Evolutionary conservation across 1,140 invertebrate species (phyloP).

Genomic region (Pachypeltis micranthus): DNA sequence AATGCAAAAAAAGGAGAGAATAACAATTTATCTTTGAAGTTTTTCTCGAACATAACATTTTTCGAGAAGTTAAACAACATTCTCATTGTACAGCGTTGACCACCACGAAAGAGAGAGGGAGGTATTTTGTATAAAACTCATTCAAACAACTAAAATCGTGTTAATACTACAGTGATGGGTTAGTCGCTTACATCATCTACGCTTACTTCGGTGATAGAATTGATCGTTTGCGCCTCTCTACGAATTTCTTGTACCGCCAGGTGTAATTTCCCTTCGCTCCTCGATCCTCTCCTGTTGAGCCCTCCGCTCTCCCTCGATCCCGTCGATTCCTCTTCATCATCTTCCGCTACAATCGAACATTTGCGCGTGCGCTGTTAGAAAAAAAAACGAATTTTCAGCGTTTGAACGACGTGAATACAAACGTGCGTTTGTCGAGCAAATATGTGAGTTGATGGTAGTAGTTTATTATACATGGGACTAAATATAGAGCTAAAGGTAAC

Average conservation of each 20-base stretch:
- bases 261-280: constrained; percentile 31
- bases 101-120: no score
- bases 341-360: constrained; percentile 78
- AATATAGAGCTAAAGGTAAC: no score
- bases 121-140: no score
- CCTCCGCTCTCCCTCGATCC: constrained; percentile 25
- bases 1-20: no score
- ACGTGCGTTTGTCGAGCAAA: no score
- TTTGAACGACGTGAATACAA: background rate
- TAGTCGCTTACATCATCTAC: background rate
- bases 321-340: constrained; percentile 57
- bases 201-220: constrained; percentile 34
- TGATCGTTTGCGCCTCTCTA: constrained; percentile 36
- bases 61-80: constrained; percentile 31
- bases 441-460: no score
- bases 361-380: constrained; percentile 54
- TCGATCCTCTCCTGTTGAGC: constrained; percentile 29
- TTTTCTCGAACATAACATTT: no score
- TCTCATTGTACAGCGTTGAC: no score
- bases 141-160: no score
- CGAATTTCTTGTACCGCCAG: constrained; percentile 26
- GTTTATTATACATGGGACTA: no score
- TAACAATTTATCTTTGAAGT: no score
- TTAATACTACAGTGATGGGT: no score
- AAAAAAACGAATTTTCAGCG: constrained; percentile 6